Evolutionary conservation across 1,140 invertebrate genomes (phyloP).

Genomic region (Metopolophium dirhodum): DNA sequence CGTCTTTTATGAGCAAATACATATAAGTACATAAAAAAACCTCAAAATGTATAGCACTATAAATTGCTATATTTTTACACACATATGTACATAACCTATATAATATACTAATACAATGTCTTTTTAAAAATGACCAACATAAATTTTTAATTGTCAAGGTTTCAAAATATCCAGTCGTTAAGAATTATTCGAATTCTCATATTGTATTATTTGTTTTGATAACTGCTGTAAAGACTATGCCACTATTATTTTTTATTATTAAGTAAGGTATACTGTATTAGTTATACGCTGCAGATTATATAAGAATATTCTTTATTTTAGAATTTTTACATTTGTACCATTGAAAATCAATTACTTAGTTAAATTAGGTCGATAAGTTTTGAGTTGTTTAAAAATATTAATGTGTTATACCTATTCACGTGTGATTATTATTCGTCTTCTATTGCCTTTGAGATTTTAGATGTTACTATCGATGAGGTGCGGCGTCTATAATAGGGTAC

Average conservation of each 20-base stretch:
- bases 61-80: not conserved
- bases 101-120: not conserved
- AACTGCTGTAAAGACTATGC: not conserved
- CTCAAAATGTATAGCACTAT: not conserved
- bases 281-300: not conserved
- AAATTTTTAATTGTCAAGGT: not conserved
- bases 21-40: not conserved
- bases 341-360: not conserved
- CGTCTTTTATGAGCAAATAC: not conserved
- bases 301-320: not conserved
- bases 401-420: not conserved
- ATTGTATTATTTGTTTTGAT: not conserved
- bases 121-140: not conserved
- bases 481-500: too few species aligned
- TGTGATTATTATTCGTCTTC: not conserved
- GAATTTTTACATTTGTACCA: not conserved
- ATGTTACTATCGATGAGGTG: not conserved
- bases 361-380: not conserved
- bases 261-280: not conserved
- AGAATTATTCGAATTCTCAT: not conserved
- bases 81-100: not conserved
- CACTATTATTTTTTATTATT: not conserved
- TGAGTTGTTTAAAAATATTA: not conserved
- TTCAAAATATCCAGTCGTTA: not conserved
- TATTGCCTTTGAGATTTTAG: not conserved